Evolutionary conservation across 2,888 invertebrate species (phyloP), one percentile per base, ranked within the genome.

Genomic region (Lepidocyrtinus sp.): DNA sequence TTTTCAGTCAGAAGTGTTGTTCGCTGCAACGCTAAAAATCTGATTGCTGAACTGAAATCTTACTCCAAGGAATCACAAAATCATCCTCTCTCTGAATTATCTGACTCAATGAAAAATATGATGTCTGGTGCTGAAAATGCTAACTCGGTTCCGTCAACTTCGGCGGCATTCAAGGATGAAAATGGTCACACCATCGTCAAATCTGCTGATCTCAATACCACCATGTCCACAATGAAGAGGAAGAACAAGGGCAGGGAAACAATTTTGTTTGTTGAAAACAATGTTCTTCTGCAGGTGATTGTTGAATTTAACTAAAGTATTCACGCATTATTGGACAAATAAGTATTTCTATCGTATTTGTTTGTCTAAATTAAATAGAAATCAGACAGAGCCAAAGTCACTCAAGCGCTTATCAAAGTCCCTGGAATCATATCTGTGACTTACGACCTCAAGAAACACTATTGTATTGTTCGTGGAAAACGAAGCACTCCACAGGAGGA

Each of bases 361-460:
- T 26, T 27, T 9, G 3, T 27, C 2, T 5, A 65, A n/a, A n/a
- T n/a, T n/a, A n/a, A n/a, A 15, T 22, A 83, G 78, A 61, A 69
- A 72, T 36, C 46, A 2, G 72, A 77, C 1, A 72, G 86, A n/a
- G 17, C 70, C 25, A 50, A 62, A n/a, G 81, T 86, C 2, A 83
- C 85, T 0, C 55, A 73, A 7, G 76, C 79, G 7, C 61, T 86
- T 21, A 83, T 84, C 1, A 78, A 73, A 15, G 71, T 84, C 2
- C 70, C 78, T 27, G 86, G 85, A 46, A 82, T 85, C 17, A 78
- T 86, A 21, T 86, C 86, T 0, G 80, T 86, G 2, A 84, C 86
- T 1, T 86, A 80, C 26, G 81, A 84, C 55, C 55, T 78, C 21
- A 78, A 82, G 15, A 83, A 79, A 1, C 77, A 72, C 24, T 36